Conservation (phyloP, 1,140 invertebrate species). For the Drosophila quadrilineata region DNA sequence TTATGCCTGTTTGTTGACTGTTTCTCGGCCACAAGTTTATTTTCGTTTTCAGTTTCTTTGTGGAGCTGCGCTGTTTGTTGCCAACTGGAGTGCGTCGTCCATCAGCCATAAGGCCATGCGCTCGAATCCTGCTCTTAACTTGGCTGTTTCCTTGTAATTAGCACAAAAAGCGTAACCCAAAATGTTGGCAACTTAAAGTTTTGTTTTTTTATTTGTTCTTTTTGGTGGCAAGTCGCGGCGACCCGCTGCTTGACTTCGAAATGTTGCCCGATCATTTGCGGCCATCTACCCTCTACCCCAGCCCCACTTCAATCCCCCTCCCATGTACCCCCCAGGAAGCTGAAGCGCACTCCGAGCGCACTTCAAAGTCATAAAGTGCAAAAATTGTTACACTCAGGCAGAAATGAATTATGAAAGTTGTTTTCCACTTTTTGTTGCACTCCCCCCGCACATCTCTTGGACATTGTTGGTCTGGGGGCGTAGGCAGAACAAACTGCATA, state of each 20-base stretch:
- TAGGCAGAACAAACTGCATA: constrained; percentile 16
- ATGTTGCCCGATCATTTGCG: constrained; percentile 68
- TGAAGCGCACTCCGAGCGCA: constrained; percentile 56
- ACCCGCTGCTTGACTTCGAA: constrained; percentile 35
- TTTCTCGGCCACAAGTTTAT: constrained; percentile 67
- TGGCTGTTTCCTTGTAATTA: constrained; percentile 65
- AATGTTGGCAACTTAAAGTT: constrained; percentile 67
- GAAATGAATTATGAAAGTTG: constrained; percentile 78
- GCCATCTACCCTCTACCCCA: too few species aligned
- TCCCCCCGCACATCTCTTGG: constrained; percentile 1
- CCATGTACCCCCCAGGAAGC: too few species aligned
- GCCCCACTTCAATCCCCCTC: too few species aligned
- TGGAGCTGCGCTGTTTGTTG: too few species aligned
- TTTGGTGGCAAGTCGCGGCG: constrained; percentile 22
- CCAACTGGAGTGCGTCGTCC: constrained; percentile 57
- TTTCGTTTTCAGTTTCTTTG: constrained; percentile 43
- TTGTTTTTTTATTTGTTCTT: background rate
- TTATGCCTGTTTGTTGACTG: constrained; percentile 62
- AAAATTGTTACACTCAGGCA: constrained; percentile 78
- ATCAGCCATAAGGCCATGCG: constrained; percentile 8
- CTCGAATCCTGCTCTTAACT: constrained; percentile 7
- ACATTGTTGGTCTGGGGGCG: background rate
- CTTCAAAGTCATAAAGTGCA: constrained; percentile 77
- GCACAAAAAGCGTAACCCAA: constrained; percentile 56
- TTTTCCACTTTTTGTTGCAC: constrained; percentile 57